Evolutionary conservation across 2,888 invertebrate species (phyloP).

Genomic region (Glaucopsyche alexis): DNA sequence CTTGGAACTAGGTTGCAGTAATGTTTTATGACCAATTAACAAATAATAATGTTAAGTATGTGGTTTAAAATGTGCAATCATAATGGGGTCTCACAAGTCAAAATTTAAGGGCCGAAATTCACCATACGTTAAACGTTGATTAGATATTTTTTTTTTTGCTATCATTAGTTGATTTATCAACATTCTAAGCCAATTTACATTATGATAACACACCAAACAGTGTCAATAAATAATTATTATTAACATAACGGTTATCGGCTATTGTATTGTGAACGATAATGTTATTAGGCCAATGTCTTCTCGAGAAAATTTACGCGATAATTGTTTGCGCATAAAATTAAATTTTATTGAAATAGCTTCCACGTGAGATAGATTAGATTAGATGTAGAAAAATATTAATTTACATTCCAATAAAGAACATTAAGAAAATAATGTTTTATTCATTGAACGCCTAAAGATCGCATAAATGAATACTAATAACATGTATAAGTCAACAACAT

Average conservation of each 20-base stretch:
- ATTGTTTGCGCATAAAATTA: neutral
- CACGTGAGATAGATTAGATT: too few relatives aligned
- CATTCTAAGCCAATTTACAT: neutral
- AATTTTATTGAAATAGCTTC: too few relatives aligned
- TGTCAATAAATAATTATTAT: slow-evolving; percentile 2
- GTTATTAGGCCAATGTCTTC: slow-evolving; percentile 21
- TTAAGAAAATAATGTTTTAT: neutral
- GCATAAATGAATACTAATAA: slow-evolving; percentile 1
- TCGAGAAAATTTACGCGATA: neutral
- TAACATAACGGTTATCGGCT: neutral
- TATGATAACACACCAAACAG: neutral
- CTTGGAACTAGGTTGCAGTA: too few relatives aligned
- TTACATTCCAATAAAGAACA: neutral
- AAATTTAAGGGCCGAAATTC: neutral
- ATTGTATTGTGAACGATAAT: neutral
- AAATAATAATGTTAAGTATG: too few relatives aligned
- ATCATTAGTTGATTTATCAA: neutral
- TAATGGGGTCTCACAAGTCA: neutral
- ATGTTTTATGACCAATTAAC: too few relatives aligned
- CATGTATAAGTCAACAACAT: neutral
- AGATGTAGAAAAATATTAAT: neutral
- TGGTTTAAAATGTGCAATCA: too few relatives aligned
- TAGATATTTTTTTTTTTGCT: neutral
- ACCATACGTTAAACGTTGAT: neutral
- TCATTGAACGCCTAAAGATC: neutral